Conservation (phyloP, 1,140 invertebrate species). For the Pseudomyrmex cubaensis region DNA sequence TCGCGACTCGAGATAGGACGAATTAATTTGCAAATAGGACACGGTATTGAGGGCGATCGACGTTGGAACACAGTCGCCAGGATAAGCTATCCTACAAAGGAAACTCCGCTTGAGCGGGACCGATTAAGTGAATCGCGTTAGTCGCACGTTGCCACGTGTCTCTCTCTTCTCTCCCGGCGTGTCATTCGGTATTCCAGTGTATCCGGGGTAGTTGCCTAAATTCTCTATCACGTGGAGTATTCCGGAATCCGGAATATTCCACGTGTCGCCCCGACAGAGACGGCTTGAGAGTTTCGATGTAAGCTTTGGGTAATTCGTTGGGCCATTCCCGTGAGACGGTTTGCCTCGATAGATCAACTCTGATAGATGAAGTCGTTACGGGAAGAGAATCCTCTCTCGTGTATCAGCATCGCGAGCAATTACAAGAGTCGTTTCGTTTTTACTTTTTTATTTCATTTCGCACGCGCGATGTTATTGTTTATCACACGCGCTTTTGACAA, state of each 20-base stretch:
- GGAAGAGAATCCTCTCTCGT: neutral
- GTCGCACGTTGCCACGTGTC: slow-evolving; percentile 44
- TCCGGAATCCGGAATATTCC: slow-evolving; percentile 73
- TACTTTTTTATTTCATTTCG: neutral
- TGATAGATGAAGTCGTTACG: neutral
- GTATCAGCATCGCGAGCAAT: neutral
- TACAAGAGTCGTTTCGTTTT: neutral
- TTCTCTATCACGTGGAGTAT: slow-evolving; percentile 59
- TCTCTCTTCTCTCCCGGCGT: slow-evolving; percentile 17
- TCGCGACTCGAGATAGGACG: slow-evolving; percentile 33
- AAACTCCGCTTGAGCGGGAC: slow-evolving; percentile 43
- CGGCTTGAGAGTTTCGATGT: slow-evolving; percentile 50
- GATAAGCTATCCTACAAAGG: slow-evolving; percentile 56
- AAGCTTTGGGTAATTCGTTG: slow-evolving; percentile 58
- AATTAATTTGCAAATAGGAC: slow-evolving; percentile 56
- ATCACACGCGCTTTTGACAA: neutral
- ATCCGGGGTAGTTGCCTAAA: slow-evolving; percentile 39
- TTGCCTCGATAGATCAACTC: neutral
- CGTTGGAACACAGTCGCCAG: slow-evolving; percentile 26
- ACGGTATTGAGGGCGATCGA: slow-evolving; percentile 53
- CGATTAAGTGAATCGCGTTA: slow-evolving; percentile 55
- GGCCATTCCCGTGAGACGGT: slow-evolving; percentile 8
- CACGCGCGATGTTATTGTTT: neutral
- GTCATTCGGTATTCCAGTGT: slow-evolving; percentile 51
- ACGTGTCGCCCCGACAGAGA: slow-evolving; percentile 39